phyloP scores from a whole-genome alignment of 2,888 invertebrate genomes.

The Tinea trinotella region DNA sequence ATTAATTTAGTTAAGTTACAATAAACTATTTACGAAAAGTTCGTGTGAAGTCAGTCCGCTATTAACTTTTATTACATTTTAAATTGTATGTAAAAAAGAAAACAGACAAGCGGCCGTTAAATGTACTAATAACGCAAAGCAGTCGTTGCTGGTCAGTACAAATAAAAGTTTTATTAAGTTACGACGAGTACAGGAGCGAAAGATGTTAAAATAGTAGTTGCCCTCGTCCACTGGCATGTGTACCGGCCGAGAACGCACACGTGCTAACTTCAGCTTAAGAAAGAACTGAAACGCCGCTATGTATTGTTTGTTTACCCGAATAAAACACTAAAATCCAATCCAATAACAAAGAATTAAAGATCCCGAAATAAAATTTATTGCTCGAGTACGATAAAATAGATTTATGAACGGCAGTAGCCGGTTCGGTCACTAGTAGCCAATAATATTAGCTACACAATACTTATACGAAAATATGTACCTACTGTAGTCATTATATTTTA shows the following conservation, averaged over 20 bases:
- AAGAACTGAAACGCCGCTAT: conserved; percentile 58
- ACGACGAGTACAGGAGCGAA: conserved; percentile 42
- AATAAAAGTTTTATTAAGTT: conserved; percentile 64
- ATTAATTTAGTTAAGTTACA: conserved; percentile 14
- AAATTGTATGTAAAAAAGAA: conserved; percentile 48
- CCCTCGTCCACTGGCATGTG: not conserved
- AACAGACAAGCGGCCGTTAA: conserved; percentile 54
- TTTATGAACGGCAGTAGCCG: conserved; percentile 55
- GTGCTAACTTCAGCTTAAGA: conserved; percentile 47
- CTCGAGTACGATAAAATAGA: conserved; percentile 70
- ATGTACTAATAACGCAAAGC: conserved; percentile 45
- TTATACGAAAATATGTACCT: not conserved
- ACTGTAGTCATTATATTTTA: too few species aligned
- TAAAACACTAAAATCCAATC: conserved; percentile 73
- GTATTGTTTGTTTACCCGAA: conserved; percentile 71
- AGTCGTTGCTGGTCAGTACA: conserved; percentile 38
- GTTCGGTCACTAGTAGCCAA: conserved; percentile 37
- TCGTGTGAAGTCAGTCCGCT: conserved; percentile 43
- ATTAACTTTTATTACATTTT: conserved; percentile 64
- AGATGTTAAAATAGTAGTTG: conserved; percentile 9
- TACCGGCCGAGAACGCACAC: conserved; percentile 37
- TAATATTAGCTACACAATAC: conserved; percentile 49
- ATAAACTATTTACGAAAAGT: conserved; percentile 13
- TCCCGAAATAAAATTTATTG: conserved; percentile 73
- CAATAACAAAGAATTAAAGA: conserved; percentile 74